A percentile compares a stretch with the other conserved stretches of the same genome.
phyloP scores from a whole-genome alignment of 2,113 vertebrate genomes.

The Chloropsis cyanopogon region DNA sequence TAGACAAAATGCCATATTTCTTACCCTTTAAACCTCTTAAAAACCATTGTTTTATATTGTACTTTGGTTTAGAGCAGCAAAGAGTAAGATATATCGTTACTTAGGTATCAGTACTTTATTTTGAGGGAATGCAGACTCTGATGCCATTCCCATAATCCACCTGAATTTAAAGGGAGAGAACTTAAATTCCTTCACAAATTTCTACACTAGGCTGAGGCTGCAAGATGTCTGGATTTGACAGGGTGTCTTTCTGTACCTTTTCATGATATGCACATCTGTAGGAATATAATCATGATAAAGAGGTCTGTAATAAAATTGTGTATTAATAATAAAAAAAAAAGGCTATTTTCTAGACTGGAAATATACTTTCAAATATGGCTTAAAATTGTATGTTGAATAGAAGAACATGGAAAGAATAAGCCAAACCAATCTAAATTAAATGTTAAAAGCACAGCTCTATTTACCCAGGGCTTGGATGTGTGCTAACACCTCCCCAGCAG shows the following conservation, averaged over 20 bases:
- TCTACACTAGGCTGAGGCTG: neutral
- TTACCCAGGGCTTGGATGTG: neutral
- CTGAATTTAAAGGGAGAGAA: neutral
- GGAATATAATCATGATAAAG: neutral
- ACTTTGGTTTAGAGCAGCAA: neutral
- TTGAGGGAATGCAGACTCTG: neutral
- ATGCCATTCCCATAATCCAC: neutral
- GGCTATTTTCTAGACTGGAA: neutral
- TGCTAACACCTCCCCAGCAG: neutral
- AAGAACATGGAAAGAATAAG: neutral
- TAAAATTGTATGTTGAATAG: neutral
- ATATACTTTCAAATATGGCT: neutral
- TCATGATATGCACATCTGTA: neutral
- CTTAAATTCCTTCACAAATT: neutral
- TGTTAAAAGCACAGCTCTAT: neutral
- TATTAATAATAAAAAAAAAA: neutral
- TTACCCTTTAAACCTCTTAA: neutral
- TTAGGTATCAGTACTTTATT: neutral
- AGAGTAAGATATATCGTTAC: neutral
- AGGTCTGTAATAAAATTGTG: neutral
- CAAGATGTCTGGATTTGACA: neutral
- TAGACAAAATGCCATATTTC: neutral
- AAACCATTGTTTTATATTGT: neutral
- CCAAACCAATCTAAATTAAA: neutral
- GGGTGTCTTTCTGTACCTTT: neutral